These are phyloP conservation scores for Dione juno DNA, from an alignment of 2,888 invertebrate genomes.

Conservation along the genomic window DNA sequence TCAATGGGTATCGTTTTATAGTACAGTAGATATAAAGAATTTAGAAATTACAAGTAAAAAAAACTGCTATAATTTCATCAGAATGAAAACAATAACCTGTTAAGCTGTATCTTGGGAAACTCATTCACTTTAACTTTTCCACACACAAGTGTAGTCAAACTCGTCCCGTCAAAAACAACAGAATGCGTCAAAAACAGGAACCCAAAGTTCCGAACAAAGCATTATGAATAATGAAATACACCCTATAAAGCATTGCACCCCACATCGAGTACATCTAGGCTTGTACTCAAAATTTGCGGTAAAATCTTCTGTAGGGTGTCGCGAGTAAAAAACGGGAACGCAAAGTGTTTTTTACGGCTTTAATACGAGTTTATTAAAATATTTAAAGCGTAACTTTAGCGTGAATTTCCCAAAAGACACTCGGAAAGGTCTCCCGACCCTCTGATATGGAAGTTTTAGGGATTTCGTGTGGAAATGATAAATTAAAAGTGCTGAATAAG, in stretches of 20 bases:
- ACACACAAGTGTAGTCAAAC: slow-evolving; percentile 31
- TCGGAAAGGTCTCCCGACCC: slow-evolving; percentile 66
- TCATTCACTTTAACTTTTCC: slow-evolving; percentile 27
- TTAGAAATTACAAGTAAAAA: not conserved
- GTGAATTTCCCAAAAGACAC: slow-evolving; percentile 80
- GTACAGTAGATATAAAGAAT: not conserved
- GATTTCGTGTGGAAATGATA: slow-evolving; percentile 70
- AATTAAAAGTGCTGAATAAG: slow-evolving; percentile 70
- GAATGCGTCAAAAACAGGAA: slow-evolving; percentile 66
- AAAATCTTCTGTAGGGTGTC: slow-evolving; percentile 61
- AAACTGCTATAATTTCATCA: not conserved
- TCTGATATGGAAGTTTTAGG: slow-evolving; percentile 66
- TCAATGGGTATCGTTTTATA: too few species aligned
- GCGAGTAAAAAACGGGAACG: slow-evolving; percentile 69
- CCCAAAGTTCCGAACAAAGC: slow-evolving; percentile 73
- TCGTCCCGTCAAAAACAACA: slow-evolving; percentile 67
- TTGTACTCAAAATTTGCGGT: slow-evolving; percentile 56
- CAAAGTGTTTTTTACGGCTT: slow-evolving; percentile 82
- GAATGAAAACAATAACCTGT: slow-evolving; percentile 16
- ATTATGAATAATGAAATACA: slow-evolving; percentile 81
- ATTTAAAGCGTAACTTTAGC: slow-evolving; percentile 80
- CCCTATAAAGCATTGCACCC: slow-evolving; percentile 59
- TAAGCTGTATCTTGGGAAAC: slow-evolving; percentile 19
- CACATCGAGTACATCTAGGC: slow-evolving; percentile 46
- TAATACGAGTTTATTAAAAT: slow-evolving; percentile 83